Evolutionary conservation across 2,888 invertebrate genomes (phyloP), one percentile per base, ranked within the genome.

Genomic region (Autographa gamma): DNA sequence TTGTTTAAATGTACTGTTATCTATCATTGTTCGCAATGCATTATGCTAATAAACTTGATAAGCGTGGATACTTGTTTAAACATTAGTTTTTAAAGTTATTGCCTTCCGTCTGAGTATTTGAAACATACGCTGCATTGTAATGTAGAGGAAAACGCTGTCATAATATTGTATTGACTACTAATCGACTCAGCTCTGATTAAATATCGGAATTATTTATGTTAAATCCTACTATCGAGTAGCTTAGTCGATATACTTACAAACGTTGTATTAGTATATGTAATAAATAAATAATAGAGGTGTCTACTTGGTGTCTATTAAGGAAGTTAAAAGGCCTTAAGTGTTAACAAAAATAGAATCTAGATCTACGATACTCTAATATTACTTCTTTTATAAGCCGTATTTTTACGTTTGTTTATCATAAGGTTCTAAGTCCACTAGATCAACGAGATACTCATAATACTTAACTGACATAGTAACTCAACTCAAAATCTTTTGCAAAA

Each of bases 1-100:
- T 41, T 73, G 52, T 73, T 73, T 73, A 63, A 8, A n/a, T 54
- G 63, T 54, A 14, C 56, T 6, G 11, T 32, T 19, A n/a, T 56
- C 56, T 56, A 25, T 56, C 14, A 48, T 48, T 48, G 48, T 48
- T 48, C 48, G 48, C 48, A 48, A 38, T 48, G 48, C n/a, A 48
- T 48, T n/a, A 48, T 48, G n/a, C 48, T n/a, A 48, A 48, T 48
- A 48, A 48, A 48, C 48, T 48, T 48, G 48, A 48, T 48, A 48
- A 48, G n/a, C 48, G 48, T 48, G 48, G 48, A 48, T 48, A n/a
- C n/a, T 48, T 48, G 48, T 48, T n/a, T 7, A 48, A 48, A 48
- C 48, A 48, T 48, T 48, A n/a, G 48, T n/a, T 48, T n/a, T 48
- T 8, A 48, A 43, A 48, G 48, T 48, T 48, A 48, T 48, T 48